A percentile compares a stretch with the other conserved stretches of the same genome.
Conservation (phyloP, 2,888 invertebrate genomes). For the Plagodis pulveraria region DNA sequence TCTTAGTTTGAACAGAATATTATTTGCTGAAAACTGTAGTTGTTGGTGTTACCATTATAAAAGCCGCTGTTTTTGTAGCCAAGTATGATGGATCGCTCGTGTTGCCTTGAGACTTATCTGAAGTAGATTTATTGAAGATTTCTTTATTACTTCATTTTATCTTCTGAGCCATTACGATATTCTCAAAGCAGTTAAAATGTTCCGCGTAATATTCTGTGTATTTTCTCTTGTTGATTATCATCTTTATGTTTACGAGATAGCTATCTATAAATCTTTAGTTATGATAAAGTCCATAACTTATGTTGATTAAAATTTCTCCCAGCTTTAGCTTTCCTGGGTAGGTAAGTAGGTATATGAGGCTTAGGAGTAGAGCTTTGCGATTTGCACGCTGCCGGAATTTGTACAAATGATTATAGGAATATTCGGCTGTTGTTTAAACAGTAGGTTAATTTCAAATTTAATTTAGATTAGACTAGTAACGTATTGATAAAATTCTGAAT, state of each 20-base stretch:
- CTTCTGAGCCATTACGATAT: background rate
- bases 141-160: background rate
- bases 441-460: too few species aligned
- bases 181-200: background rate
- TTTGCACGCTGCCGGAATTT: too few species aligned
- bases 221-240: conserved; percentile 4
- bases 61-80: conserved; percentile 41
- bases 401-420: too few species aligned
- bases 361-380: too few species aligned
- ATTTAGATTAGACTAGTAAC: too few species aligned
- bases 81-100: conserved; percentile 45
- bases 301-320: conserved; percentile 33
- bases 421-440: too few species aligned
- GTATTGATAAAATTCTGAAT: too few species aligned
- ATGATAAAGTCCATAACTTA: conserved; percentile 4
- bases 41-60: conserved; percentile 33
- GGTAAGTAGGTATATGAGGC: background rate
- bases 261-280: conserved; percentile 1
- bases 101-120: conserved; percentile 26
- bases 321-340: conserved; percentile 17
- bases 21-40: conserved; percentile 39
- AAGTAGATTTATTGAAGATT: conserved; percentile 9
- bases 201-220: background rate
- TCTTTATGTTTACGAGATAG: background rate
- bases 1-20: conserved; percentile 42